Percentiles rank a stretch among this genome's conserved stretches.
Conservation (phyloP, 35 echinoderm and acorn worm species). For the Amphiura filiformis region DNA sequence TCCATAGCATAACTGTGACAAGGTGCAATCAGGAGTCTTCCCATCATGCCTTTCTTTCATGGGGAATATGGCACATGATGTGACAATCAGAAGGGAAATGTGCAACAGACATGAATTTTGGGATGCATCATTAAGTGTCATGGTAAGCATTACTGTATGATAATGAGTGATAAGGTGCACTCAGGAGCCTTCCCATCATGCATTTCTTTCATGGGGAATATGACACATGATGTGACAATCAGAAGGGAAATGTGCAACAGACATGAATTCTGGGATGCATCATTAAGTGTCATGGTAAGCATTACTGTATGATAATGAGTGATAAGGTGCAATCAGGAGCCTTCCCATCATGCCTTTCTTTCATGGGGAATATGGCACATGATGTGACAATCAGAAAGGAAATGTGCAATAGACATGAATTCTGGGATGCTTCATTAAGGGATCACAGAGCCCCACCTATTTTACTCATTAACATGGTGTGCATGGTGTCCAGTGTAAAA, state of each 20-base stretch:
- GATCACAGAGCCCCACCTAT: too few relatives aligned
- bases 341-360: conserved; percentile 51
- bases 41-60: conserved; percentile 64
- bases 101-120: conserved; percentile 38
- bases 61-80: conserved; percentile 62
- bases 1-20: neutral
- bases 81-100: conserved; percentile 57
- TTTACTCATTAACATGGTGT: too few relatives aligned
- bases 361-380: conserved; percentile 66
- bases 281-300: conserved; percentile 38
- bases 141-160: too few relatives aligned
- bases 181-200: conserved; percentile 42
- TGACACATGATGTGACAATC: conserved; percentile 56
- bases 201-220: conserved; percentile 62
- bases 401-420: conserved; percentile 37
- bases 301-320: too few relatives aligned
- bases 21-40: conserved; percentile 12
- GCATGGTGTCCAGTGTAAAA: too few relatives aligned
- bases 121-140: conserved; percentile 14
- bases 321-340: neutral
- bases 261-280: conserved; percentile 45
- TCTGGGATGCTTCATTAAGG: conserved; percentile 39
- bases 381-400: conserved; percentile 61
- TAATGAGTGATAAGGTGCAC: neutral
- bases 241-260: conserved; percentile 51